A percentile compares a stretch with the other conserved stretches of the same genome.
Evolutionary conservation across 2,113 vertebrate genomes (phyloP).

Genomic region (Hyla sarda): DNA sequence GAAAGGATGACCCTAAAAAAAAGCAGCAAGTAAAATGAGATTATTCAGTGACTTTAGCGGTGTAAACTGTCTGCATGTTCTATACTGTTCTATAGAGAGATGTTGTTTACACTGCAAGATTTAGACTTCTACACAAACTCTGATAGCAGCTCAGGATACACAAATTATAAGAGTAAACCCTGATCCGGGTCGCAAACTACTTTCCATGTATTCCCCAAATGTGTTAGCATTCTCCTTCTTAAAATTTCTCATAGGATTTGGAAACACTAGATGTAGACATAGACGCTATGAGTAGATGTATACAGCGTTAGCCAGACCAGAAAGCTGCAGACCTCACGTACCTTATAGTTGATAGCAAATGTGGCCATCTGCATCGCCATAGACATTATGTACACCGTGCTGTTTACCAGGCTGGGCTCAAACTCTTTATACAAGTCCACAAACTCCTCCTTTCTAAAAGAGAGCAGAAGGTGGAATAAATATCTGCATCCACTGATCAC

Average conservation of each 20-base stretch:
- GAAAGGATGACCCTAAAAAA: slow-evolving; percentile 88
- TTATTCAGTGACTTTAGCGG: neutral
- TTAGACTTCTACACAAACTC: no score
- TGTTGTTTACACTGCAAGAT: no score
- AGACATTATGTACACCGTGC: slow-evolving; percentile 97
- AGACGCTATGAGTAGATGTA: no score
- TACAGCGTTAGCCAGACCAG: no score
- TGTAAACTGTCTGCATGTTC: no score
- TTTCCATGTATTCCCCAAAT: neutral
- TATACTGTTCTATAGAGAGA: no score
- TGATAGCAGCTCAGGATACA: no score
- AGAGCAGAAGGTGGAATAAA: neutral
- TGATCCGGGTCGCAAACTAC: no score
- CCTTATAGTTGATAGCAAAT: slow-evolving; percentile 98
- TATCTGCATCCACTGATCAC: neutral
- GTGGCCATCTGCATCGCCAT: slow-evolving; percentile 99
- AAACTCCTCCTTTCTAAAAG: slow-evolving; percentile 82
- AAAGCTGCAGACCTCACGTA: slow-evolving; percentile 58
- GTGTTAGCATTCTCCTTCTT: neutral
- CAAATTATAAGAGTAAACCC: no score
- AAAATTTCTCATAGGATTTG: neutral
- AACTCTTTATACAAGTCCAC: slow-evolving; percentile 95
- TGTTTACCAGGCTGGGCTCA: slow-evolving; percentile 95
- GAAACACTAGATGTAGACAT: neutral
- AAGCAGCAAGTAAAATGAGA: neutral